Base-by-base conservation (phyloP, 1,140 invertebrate species). In the Zophobas atratus region DNA sequence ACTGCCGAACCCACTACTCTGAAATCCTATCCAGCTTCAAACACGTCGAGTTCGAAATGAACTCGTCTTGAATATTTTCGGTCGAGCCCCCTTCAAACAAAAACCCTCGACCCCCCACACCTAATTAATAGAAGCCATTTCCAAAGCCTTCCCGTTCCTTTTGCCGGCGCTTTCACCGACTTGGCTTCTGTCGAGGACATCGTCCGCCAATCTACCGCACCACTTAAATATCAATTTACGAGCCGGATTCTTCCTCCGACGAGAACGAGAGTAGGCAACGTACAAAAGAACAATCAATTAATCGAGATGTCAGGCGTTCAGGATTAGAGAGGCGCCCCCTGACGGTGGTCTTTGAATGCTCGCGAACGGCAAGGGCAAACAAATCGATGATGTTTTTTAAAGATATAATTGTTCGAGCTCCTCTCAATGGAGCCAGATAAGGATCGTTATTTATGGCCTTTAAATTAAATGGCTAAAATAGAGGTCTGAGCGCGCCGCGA, bases 241-340 rank as follows among this genome's bases (percentile, higher is more conserved):
- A 20, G 20, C 55, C 2, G 3, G 57, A 67, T 67, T 20, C 20
- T 20, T 20, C 20, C 39, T 43, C 43, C 38, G 35, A 43, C 6
- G 60, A 67, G 43, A 67, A 46, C 39, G 60, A 67, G 41, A 43
- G 60, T 39, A 46, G 20, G 8, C 38, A 36, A 3, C 49, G 60
- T 67, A 43, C 60, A 67, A 67, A 67, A 67, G 60, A 67, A 67
- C 60, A 67, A 67, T 67, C 60, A 67, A 67, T 67, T 67, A 67
- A 67, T 48, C 60, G 60, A 67, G 41, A 41, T 67, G 60, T 67
- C 60, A 36, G 56, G 56, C 60, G 60, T 43, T 67, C 39, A 43
- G 60, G 60, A 67, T 67, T 67, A 48, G 60, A 41, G 39, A 41
- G 39, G 39, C 39, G 60, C 57, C 57, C 57, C 57, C 34, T 36